These are phyloP conservation scores for Passer montanus DNA, from an alignment of 2,113 vertebrate genomes.

Conservation along the genomic window DNA sequence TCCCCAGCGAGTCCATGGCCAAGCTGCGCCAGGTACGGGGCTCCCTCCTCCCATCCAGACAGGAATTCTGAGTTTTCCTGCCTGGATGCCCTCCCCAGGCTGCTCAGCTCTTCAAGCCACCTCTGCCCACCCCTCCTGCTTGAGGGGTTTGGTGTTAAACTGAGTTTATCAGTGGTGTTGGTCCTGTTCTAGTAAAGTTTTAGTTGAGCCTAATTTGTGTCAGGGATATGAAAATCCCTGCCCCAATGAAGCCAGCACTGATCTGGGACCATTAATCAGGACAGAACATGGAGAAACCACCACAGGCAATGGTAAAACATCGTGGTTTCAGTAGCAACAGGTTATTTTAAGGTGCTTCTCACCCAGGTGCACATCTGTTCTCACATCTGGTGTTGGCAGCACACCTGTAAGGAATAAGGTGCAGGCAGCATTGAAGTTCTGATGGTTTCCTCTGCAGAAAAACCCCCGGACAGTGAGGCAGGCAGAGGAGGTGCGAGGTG, in stretches of 20 bases:
- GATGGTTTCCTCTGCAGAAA: slow-evolving; percentile 75
- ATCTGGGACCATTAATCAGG: neutral
- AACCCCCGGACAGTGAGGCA: slow-evolving; percentile 88
- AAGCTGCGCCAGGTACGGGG: slow-evolving; percentile 89
- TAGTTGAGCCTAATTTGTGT: neutral
- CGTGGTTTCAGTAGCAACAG: neutral
- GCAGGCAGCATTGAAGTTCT: neutral
- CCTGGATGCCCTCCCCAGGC: neutral
- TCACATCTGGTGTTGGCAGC: neutral
- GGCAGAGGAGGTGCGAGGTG: slow-evolving; percentile 87
- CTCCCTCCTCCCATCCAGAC: neutral
- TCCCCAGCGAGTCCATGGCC: slow-evolving; percentile 97
- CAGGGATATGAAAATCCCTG: neutral
- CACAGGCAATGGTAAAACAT: neutral
- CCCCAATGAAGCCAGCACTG: fast-evolving
- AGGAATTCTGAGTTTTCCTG: fast-evolving
- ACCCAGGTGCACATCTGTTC: neutral
- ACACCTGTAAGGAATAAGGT: neutral
- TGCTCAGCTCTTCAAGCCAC: neutral
- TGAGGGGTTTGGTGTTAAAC: neutral
- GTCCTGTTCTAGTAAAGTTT: neutral
- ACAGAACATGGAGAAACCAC: neutral
- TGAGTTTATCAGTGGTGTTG: neutral
- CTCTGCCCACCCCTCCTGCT: neutral
- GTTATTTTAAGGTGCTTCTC: neutral